phyloP scores from a whole-genome alignment of 2,888 invertebrate genomes.

The Aproaerema taeniolella region DNA sequence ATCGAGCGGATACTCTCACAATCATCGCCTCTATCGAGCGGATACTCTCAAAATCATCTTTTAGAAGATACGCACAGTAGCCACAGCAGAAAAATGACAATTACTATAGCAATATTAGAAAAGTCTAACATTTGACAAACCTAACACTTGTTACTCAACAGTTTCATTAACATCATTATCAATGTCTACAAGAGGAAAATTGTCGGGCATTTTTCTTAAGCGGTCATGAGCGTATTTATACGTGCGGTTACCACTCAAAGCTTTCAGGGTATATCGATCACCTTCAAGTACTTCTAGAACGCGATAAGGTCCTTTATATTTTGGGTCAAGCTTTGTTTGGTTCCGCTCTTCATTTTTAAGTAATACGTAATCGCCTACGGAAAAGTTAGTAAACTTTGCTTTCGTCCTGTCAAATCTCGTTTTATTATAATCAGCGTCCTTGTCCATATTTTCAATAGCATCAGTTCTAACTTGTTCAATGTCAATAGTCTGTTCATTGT shows the following conservation, averaged over 20 bases:
- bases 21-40: background rate
- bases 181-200: background rate
- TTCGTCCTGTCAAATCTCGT: constrained; percentile 17
- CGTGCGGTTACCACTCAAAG: constrained; percentile 17
- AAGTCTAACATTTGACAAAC: background rate
- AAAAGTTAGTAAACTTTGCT: constrained; percentile 14
- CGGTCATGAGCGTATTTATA: constrained; percentile 25
- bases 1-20: background rate
- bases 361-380: constrained; percentile 22
- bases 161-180: background rate
- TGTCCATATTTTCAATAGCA: background rate
- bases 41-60: background rate
- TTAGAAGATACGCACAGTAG: no score
- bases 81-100: no score
- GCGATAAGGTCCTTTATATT: constrained; percentile 22
- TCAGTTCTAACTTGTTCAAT: background rate
- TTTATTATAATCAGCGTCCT: constrained; percentile 17
- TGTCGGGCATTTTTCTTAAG: constrained; percentile 8
- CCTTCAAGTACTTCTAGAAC: constrained; percentile 18
- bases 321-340: constrained; percentile 23
- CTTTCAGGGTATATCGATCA: constrained; percentile 19
- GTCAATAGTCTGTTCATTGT: constrained; percentile 9
- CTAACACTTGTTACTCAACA: background rate
- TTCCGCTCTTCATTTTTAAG: constrained; percentile 21
- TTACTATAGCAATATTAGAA: no score